A percentile compares a stretch with the other conserved stretches of the same genome.
phyloP scores from a whole-genome alignment of 2,113 vertebrate species.

The Bagarius yarrelli region DNA sequence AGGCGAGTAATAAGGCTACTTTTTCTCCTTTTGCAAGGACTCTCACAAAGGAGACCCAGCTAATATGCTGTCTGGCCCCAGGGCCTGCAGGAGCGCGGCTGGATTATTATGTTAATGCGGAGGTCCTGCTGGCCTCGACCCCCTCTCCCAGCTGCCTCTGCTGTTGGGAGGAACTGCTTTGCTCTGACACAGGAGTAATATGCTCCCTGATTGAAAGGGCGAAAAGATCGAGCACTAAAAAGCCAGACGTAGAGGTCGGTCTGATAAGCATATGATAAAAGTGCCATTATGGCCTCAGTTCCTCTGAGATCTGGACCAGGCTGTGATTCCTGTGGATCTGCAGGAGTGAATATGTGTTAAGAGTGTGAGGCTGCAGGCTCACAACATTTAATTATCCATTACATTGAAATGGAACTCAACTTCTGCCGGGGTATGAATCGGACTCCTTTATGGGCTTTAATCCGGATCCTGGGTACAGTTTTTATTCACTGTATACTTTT shows the following conservation, averaged over 20 bases:
- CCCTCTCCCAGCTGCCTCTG: slow-evolving; percentile 96
- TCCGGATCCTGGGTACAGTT: not conserved
- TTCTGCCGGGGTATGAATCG: slow-evolving; percentile 7
- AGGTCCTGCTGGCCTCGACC: slow-evolving; percentile 92
- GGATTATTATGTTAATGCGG: slow-evolving; percentile 99
- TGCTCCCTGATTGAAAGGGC: slow-evolving; percentile 99
- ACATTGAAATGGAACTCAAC: slow-evolving; percentile 54
- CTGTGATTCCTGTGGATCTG: slow-evolving; percentile 69
- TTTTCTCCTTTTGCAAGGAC: slow-evolving; percentile 63
- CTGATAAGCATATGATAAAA: slow-evolving; percentile 88
- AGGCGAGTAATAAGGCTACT: slow-evolving; percentile 77
- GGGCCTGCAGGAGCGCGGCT: slow-evolving; percentile 92
- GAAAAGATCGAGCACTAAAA: slow-evolving; percentile 84
- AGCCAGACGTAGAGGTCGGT: slow-evolving; percentile 72
- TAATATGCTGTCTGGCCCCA: slow-evolving; percentile 96
- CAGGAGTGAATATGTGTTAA: slow-evolving; percentile 69
- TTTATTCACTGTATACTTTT: not conserved
- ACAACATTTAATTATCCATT: slow-evolving; percentile 69
- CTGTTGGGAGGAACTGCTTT: slow-evolving; percentile 96
- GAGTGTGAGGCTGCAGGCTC: slow-evolving; percentile 51
- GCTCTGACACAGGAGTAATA: slow-evolving; percentile 99
- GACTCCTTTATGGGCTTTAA: not conserved
- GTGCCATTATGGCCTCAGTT: slow-evolving; percentile 68
- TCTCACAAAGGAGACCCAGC: slow-evolving; percentile 82
- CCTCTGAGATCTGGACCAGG: slow-evolving; percentile 66